Evolutionary conservation across 2,113 vertebrate genomes (phyloP), one percentile per base, ranked within the genome.

Genomic region (Camelus bactrianus): DNA sequence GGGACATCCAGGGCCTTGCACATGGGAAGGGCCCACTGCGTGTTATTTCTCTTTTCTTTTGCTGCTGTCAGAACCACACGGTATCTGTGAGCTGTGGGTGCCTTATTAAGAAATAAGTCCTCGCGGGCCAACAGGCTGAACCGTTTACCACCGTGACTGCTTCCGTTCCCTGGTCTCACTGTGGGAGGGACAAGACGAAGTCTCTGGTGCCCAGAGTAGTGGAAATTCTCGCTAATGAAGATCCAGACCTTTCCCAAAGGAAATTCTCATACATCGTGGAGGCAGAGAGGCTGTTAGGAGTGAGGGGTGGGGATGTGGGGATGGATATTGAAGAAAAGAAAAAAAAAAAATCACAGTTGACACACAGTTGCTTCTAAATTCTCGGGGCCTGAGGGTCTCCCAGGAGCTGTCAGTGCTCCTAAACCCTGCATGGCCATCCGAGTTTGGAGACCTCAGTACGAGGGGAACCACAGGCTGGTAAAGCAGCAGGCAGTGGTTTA

Each of bases 401-500:
- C 65, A 10, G 80, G 22, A 80, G 95, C 32, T 94, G 46, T 96
- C 42, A 60, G 83, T n/a, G 96, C 72, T 97, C 88, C 94, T 94
- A 60, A 96, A 67, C 42, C 46, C 48, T 87, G 80, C 26, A 94
- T 91, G 98, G 96, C 97, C 93, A 64, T 95, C 87, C 52, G 94
- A 97, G 95, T 69, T 56, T 90, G 79, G 79, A 89, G 64, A 24
- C 62, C 85, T 92, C 62, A 54, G 72, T 10, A 20, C 28, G 76
- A 87, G 30, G 65, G 94, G 95, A 97, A 94, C 97, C 93, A 14
- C 85, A 95, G 91, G 89, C 95, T 92, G 93, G 97, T 94, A 67
- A 6, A 1, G 60, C 89, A 2, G 94, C 69, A 6, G 50, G 64
- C 1, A 4, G 94, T 96, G 98, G 97, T 97, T 98, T 98, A 97